Evolutionary conservation across 2,797 vertebrate species (phyloP), one percentile per base, ranked within the genome.

Genomic region (Amblyopsis hoosieri): DNA sequence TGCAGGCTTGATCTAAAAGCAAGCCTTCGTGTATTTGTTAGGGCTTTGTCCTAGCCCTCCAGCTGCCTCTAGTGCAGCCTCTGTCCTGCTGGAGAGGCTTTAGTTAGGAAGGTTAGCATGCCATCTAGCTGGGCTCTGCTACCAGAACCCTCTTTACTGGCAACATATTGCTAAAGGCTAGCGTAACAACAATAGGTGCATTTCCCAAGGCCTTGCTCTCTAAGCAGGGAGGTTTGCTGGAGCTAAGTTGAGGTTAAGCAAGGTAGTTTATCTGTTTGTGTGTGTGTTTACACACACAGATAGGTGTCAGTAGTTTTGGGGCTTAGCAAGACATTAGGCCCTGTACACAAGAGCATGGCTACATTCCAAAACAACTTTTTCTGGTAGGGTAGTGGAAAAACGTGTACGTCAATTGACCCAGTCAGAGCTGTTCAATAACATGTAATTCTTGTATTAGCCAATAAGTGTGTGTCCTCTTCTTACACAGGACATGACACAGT

Each of bases 1-100:
- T 96, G 93, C 85, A 93, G 95, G 97, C 97, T 98, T 98, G 96
- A 95, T 93, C 84, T 86, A 77, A 85, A 88, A 12, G 93, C 93
- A 93, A 95, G 96, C 93, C 94, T 97, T 95, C 94, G 95, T 96
- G 96, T 96, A 94, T 97, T 95, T 95, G 93, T 94, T 95, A 82
- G 93, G 94, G 89, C 87, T 87, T 82, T 82, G 74, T 72, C 77
- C 78, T 74, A 92, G 93, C 92, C 94, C 90, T 87, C 91, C 92
- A 93, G 92, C 87, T 91, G 12, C 11, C 11, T 6, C 17, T 14
- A 46, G 17, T 2, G 4, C 17, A 12, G 17, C 45, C 45, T 47
- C 17, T 58, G 19, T 11, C 45, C 46, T 10, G 45, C n/a, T 14
- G 61, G 57, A 15, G 42, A 64, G 67, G 67, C 33, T 57, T 4